These are phyloP conservation scores for Papio anubis DNA, from an alignment of 2,113 vertebrate genomes.

Conservation along the genomic window DNA sequence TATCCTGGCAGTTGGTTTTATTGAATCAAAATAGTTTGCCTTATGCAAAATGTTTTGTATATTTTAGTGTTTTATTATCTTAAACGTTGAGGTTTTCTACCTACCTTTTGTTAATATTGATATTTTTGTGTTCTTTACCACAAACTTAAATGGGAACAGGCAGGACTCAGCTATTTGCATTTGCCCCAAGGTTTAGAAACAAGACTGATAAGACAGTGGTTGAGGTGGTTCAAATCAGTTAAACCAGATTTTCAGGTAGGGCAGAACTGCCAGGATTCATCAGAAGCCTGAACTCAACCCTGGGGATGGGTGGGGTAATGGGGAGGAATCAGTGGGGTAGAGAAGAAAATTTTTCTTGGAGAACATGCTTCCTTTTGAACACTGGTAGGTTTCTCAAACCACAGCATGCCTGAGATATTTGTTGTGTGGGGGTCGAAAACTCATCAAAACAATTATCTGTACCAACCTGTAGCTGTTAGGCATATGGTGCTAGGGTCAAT, in stretches of 20 bases:
- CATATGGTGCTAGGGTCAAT: not conserved
- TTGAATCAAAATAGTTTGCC: slow-evolving; percentile 35
- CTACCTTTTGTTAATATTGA: not conserved
- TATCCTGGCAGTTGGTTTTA: slow-evolving; percentile 28
- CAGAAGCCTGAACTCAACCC: slow-evolving; percentile 2
- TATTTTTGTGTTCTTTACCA: slow-evolving; percentile 22
- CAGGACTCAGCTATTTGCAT: not conserved
- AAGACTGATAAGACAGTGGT: slow-evolving; percentile 37
- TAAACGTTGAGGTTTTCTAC: not conserved
- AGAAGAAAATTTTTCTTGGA: not conserved
- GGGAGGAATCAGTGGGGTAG: not conserved
- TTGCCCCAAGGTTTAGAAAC: slow-evolving; percentile 42
- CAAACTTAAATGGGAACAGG: slow-evolving; percentile 38
- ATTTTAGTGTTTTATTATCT: not conserved
- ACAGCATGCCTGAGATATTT: not conserved
- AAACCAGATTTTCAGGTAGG: slow-evolving; percentile 69
- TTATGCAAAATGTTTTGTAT: not conserved
- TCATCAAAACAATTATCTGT: not conserved
- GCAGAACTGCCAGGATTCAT: not conserved
- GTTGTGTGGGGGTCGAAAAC: not conserved
- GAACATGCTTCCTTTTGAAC: not conserved
- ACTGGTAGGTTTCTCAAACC: not conserved
- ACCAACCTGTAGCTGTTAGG: not conserved
- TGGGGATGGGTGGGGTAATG: not conserved
- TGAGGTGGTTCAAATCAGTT: not conserved